These are phyloP conservation scores for Melangyna quadrimaculata DNA, from an alignment of 2,888 invertebrate species.

Conservation along the genomic window DNA sequence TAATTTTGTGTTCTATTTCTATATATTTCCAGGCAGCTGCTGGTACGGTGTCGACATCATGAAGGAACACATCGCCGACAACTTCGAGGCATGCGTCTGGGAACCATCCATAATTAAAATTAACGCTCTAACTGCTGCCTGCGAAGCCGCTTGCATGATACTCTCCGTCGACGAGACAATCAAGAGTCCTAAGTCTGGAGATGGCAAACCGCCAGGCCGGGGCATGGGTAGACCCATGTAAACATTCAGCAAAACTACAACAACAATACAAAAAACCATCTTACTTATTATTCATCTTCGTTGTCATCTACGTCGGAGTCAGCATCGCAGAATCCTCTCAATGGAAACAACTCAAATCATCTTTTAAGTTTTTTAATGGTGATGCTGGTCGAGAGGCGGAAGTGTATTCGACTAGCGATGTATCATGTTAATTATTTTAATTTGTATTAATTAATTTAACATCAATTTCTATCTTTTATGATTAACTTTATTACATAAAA, in stretches of 20 bases:
- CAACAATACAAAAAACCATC: slow-evolving; percentile 36
- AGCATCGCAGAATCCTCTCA: not conserved
- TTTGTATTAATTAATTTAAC: slow-evolving; percentile 65
- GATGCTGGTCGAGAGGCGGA: not conserved
- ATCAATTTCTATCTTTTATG: slow-evolving; percentile 60
- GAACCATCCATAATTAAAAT: slow-evolving; percentile 98
- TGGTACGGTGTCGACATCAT: slow-evolving; percentile 98
- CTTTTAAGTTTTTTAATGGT: slow-evolving; percentile 1
- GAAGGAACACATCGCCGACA: slow-evolving; percentile 96
- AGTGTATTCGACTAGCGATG: slow-evolving; percentile 29
- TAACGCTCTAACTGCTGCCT: slow-evolving; percentile 97
- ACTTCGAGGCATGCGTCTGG: slow-evolving; percentile 97
- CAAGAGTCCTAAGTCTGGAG: slow-evolving; percentile 90
- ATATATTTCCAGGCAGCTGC: slow-evolving; percentile 83
- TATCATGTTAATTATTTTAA: slow-evolving; percentile 50
- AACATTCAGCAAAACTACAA: slow-evolving; percentile 67
- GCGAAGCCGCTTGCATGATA: slow-evolving; percentile 96
- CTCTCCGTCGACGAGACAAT: slow-evolving; percentile 99
- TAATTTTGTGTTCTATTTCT: slow-evolving; percentile 27
- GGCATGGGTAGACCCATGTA: slow-evolving; percentile 90
- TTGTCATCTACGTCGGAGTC: slow-evolving; percentile 22
- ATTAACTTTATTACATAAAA: slow-evolving; percentile 44
- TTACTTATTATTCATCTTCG: slow-evolving; percentile 37
- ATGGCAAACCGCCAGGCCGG: slow-evolving; percentile 83
- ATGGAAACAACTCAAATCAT: not conserved